Evolutionary conservation across 2,797 vertebrate genomes (phyloP), one percentile per base, ranked within the genome.

Genomic region (Gymnoscopelus braueri): DNA sequence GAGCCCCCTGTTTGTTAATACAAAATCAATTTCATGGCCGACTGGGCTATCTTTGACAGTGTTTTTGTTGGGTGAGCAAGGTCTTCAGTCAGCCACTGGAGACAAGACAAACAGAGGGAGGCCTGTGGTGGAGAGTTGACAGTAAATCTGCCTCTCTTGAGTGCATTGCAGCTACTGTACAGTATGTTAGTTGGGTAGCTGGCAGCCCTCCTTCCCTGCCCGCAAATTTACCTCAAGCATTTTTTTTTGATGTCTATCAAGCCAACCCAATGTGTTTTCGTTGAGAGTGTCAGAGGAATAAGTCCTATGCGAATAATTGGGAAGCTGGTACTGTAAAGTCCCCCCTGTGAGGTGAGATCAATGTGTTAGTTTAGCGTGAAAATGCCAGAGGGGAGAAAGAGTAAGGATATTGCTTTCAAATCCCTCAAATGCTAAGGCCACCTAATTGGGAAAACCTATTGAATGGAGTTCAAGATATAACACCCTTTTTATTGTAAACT

Each of bases 11-110:
- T 96, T 97, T 98, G 95, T 96, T 97, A 96, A 96, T 97, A 96
- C 95, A 97, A 97, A 98, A 97, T 97, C 96, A 97, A 98, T 98
- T 98, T 98, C 97, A 98, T 94, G 96, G 93, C 92, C 95, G 95
- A 92, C 92, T 95, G 94, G 92, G 83, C 93, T 94, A 94, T 97
- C 94, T 91, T 89, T 89, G 90, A 89, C 86, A 72, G 84, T 88
- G 88, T 93, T 93, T 91, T 91, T 87, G 86, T 92, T 86, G 85
- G 82, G 61, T 44, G 75, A 77, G 77, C 86, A 66, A 82, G 85
- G 85, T 87, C 92, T 79, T 92, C 84, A 83, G 82, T 93, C 90
- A 88, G 82, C 81, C 81, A 64, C 78, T 65, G 84, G 82, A 89
- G 88, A 88, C 88, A 64, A 81, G 84, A 71, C 81, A 69, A 84